phyloP scores from a whole-genome alignment of 2,113 vertebrate genomes.

The Campylorhamphus procurvoides region DNA sequence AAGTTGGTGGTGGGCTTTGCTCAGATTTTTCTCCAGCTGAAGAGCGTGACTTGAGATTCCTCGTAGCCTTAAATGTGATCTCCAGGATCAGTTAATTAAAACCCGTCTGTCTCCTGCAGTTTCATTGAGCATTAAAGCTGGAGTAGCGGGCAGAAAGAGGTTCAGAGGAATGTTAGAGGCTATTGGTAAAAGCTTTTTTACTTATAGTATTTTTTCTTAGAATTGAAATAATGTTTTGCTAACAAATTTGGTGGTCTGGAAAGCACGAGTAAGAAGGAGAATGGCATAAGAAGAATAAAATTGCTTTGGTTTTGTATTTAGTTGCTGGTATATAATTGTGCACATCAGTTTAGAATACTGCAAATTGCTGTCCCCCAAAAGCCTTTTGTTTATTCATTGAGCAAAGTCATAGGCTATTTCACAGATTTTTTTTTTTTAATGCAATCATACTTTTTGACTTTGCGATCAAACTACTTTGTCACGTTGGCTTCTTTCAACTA shows the following conservation, averaged over 20 bases:
- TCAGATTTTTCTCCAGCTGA: neutral
- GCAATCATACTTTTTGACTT: neutral
- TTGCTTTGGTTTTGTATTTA: neutral
- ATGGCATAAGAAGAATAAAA: neutral
- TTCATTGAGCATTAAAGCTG: neutral
- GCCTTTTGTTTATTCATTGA: neutral
- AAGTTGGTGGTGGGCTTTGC: neutral
- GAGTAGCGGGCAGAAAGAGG: neutral
- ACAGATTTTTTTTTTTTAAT: neutral
- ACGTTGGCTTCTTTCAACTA: neutral
- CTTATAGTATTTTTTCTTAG: neutral
- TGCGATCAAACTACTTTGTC: neutral
- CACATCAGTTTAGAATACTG: neutral
- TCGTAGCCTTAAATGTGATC: neutral
- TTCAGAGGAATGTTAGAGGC: neutral
- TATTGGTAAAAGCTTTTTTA: neutral
- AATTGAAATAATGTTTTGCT: neutral
- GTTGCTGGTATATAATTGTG: neutral
- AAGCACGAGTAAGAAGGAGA: neutral
- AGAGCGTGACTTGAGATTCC: neutral
- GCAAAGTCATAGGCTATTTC: neutral
- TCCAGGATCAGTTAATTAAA: neutral
- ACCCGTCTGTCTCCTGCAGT: neutral
- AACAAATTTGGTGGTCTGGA: neutral
- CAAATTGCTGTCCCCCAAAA: neutral